These are phyloP conservation scores for Cerastis leucographa DNA, from an alignment of 2,888 invertebrate species.

Conservation along the genomic window DNA sequence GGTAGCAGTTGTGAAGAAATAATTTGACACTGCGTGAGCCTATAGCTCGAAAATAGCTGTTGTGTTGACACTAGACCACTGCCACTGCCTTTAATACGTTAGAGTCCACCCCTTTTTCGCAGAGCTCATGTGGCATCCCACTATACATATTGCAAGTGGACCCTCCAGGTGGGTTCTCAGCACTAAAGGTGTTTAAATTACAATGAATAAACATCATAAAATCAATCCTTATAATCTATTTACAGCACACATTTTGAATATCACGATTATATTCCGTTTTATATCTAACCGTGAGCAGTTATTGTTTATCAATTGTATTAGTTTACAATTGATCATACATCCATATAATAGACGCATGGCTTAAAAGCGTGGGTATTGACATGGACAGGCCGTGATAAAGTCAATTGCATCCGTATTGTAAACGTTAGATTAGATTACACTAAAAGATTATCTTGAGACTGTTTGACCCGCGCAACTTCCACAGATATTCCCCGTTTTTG, in stretches of 20 bases:
- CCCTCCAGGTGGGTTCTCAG: too few species aligned
- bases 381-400: slow-evolving; percentile 6
- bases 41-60: neutral
- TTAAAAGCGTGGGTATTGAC: slow-evolving; percentile 64
- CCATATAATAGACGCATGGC: slow-evolving; percentile 50
- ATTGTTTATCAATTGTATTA: slow-evolving; percentile 2
- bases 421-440: slow-evolving; percentile 47
- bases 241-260: slow-evolving; percentile 2
- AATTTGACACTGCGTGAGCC: neutral
- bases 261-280: slow-evolving; percentile 1
- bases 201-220: slow-evolving; percentile 6
- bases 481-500: too few species aligned
- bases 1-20: neutral
- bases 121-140: too few species aligned
- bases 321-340: slow-evolving; percentile 41
- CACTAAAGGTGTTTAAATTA: too few species aligned
- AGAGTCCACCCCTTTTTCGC: too few species aligned
- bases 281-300: neutral
- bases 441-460: slow-evolving; percentile 22
- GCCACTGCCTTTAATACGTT: neutral
- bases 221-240: slow-evolving; percentile 14
- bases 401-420: slow-evolving; percentile 36
- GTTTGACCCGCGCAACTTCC: too few species aligned
- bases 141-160: too few species aligned
- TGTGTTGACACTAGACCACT: neutral